Evolutionary conservation across 2,797 vertebrate genomes (phyloP), one percentile per base, ranked within the genome.

Genomic region (Chiroxiphia lanceolata): DNA sequence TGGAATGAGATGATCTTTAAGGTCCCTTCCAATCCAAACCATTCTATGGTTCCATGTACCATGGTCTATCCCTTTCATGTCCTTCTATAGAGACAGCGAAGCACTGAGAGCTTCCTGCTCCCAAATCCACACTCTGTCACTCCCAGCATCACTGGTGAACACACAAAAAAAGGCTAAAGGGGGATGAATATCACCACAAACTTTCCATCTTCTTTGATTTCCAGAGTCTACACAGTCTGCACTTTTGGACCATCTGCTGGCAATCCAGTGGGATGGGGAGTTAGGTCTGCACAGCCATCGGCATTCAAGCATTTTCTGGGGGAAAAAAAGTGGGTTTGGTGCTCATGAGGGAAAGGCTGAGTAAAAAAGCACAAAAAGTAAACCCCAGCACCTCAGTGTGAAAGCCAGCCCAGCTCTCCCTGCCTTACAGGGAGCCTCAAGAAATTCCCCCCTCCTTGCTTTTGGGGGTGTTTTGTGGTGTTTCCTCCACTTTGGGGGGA

Each of bases 31-130:
- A 48, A 36, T 16, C 10, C 16, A 33, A 53, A 60, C 5, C 22
- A 22, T 53, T 14, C 71, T 38, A 2, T 25, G 15, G 13, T 22
- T 53, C 33, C 77, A 15, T 33, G n/a, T 70, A 26, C 71, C 15
- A 0, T 1, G 3, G 15, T 18, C 80, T 79, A 4, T 26, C 42
- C 54, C 34, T 75, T 2, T 0, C 21, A 3, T 2, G 8, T n/a
- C 71, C 23, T 61, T 92, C 57, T 57, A 50, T 3, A 60, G 34
- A 33, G 61, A 69, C 1, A 2, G 8, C 0, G 10, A 74, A 57
- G 18, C 34, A 10, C 1, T 5, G 23, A 44, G 75, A 67, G 25
- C 16, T 74, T 29, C 64, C 47, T 54, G 38, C 71, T 85, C 19
- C 80, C 5, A 0, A 5, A 4, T 2, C 20, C 48, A 38, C 47